These are phyloP conservation scores for Mus spretus DNA, from an alignment of 2,797 vertebrate species.

Conservation along the genomic window DNA sequence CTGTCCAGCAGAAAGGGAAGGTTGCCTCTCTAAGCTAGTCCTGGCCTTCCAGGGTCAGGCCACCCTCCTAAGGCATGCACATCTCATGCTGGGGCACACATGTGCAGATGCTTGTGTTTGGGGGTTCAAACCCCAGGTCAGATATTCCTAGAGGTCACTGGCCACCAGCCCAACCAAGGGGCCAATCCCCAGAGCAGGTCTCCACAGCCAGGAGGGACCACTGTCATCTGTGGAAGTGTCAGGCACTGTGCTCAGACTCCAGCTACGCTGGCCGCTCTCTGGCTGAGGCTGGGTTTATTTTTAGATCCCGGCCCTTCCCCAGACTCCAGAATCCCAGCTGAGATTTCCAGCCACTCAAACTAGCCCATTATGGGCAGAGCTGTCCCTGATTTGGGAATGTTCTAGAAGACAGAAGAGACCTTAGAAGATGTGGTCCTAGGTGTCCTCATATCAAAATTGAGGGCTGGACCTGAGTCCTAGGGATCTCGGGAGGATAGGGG, in stretches of 20 bases:
- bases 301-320: conserved; percentile 83
- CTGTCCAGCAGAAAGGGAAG: background rate
- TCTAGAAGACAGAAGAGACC: conserved; percentile 19
- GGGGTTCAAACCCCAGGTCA: background rate
- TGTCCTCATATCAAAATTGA: accelerated
- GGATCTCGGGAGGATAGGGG: accelerated
- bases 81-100: background rate
- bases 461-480: background rate
- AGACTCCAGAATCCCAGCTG: conserved; percentile 78
- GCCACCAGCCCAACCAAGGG: conserved; percentile 16
- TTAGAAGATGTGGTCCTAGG: accelerated
- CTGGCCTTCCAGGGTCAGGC: background rate
- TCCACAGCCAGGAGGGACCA: accelerated
- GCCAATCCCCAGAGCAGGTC: conserved; percentile 4
- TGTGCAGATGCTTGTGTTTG: accelerated
- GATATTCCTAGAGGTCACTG: conserved; percentile 75
- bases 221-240: background rate
- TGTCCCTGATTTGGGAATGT: conserved; percentile 13
- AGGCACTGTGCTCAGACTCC: background rate
- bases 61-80: accelerated
- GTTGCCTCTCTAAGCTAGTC: background rate
- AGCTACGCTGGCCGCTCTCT: conserved; percentile 23
- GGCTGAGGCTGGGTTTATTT: conserved; percentile 83
- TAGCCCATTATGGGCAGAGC: background rate
- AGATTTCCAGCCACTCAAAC: conserved; percentile 65